These are phyloP conservation scores for Trissolcus brochymenae DNA, from an alignment of 2,888 invertebrate genomes.

Conservation along the genomic window DNA sequence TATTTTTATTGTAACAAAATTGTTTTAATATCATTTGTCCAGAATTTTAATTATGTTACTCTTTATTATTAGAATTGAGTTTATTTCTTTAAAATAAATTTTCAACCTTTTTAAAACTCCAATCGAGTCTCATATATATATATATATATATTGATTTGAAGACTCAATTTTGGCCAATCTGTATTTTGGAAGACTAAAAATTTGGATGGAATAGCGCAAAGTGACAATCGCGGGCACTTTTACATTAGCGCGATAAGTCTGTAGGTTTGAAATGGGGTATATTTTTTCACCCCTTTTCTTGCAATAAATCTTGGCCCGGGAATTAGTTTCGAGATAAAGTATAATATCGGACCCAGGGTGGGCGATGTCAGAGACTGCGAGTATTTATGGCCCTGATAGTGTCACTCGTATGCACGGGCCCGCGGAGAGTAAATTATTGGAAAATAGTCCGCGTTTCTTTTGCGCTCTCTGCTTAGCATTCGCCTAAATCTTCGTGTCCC, in stretches of 20 bases:
- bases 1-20: too few species aligned
- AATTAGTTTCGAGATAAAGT: slow-evolving; percentile 77
- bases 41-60: too few species aligned
- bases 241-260: slow-evolving; percentile 74
- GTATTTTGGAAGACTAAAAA: too few species aligned
- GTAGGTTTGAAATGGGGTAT: slow-evolving; percentile 53
- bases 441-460: slow-evolving; percentile 69
- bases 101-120: too few species aligned
- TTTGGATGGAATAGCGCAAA: slow-evolving; percentile 14
- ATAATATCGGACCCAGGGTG: slow-evolving; percentile 76
- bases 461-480: slow-evolving; percentile 65
- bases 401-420: slow-evolving; percentile 73
- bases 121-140: too few species aligned
- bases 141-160: too few species aligned
- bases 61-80: too few species aligned
- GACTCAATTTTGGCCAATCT: too few species aligned
- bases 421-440: slow-evolving; percentile 72
- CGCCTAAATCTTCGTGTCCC: slow-evolving; percentile 62
- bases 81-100: too few species aligned
- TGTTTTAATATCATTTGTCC: too few species aligned
- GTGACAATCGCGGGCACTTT: slow-evolving; percentile 63
- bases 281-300: slow-evolving; percentile 73
- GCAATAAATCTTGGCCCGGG: slow-evolving; percentile 76
- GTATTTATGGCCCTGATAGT: slow-evolving; percentile 76
- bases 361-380: slow-evolving; percentile 75